Evolutionary conservation across 2,888 invertebrate species (phyloP).

Genomic region (Tanytarsus gracilentus): DNA sequence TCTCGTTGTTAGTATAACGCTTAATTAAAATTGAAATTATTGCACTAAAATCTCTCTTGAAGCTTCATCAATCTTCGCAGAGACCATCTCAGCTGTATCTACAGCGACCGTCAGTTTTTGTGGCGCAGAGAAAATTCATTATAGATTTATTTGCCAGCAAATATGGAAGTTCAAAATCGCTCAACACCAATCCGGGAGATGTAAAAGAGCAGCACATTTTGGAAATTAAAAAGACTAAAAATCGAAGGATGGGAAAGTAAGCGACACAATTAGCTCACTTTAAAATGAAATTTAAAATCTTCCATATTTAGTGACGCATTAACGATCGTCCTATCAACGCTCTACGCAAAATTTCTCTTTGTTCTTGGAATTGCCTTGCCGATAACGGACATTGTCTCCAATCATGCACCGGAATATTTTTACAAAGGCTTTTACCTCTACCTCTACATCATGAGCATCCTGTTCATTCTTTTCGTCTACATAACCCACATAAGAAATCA

Average conservation of each 20-base stretch:
- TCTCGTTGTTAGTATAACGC: too few relatives aligned
- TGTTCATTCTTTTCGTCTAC: slow-evolving; percentile 60
- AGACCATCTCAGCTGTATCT: too few relatives aligned
- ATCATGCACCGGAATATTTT: slow-evolving; percentile 54
- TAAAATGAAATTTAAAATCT: not conserved
- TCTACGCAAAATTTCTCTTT: slow-evolving; percentile 70
- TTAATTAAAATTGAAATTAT: too few relatives aligned
- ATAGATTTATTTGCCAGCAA: slow-evolving; percentile 17
- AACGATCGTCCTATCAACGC: slow-evolving; percentile 57
- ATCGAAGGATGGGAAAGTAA: slow-evolving; percentile 17
- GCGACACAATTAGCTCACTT: not conserved
- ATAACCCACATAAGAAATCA: slow-evolving; percentile 51
- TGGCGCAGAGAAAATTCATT: slow-evolving; percentile 19
- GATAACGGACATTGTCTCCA: slow-evolving; percentile 67
- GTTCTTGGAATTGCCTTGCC: slow-evolving; percentile 71
- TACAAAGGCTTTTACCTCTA: slow-evolving; percentile 65
- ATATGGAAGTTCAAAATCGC: not conserved
- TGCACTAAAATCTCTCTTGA: too few relatives aligned
- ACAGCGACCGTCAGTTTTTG: slow-evolving; percentile 2
- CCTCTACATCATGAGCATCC: slow-evolving; percentile 59
- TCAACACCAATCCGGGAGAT: not conserved
- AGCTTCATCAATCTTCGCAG: too few relatives aligned
- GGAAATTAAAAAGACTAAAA: not conserved
- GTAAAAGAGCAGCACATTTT: slow-evolving; percentile 12
- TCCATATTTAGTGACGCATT: slow-evolving; percentile 50